Conservation (phyloP, 2,113 vertebrate genomes). For the Tenrec ecaudatus region DNA sequence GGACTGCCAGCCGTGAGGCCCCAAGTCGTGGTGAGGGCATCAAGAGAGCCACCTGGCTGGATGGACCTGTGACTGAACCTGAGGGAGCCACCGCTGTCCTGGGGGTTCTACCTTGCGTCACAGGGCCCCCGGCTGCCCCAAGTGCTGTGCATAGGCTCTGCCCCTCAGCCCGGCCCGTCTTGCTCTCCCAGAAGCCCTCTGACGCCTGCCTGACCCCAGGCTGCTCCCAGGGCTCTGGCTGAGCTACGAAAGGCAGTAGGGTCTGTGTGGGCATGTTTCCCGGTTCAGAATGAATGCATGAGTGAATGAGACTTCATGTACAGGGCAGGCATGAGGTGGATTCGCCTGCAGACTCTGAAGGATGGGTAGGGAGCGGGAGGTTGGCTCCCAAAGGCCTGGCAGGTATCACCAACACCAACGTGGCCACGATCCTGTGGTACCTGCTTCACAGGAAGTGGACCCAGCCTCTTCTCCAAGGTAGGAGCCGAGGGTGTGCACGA, state of each 20-base stretch:
- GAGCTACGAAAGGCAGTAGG: not conserved
- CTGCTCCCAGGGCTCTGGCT: no score
- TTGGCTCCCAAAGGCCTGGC: not conserved
- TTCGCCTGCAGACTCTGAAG: not conserved
- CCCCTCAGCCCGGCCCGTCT: no score
- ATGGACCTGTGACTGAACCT: not conserved
- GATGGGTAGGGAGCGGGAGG: not conserved
- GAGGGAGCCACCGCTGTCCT: not conserved
- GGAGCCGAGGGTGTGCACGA: no score
- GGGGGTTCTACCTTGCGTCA: no score
- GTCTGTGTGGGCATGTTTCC: no score
- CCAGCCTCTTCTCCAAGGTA: no score
- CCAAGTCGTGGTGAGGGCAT: not conserved
- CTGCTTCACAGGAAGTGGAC: not conserved
- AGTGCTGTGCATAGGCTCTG: no score
- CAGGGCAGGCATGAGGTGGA: no score
- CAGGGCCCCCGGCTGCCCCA: no score
- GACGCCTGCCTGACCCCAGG: not conserved
- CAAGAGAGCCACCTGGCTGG: not conserved
- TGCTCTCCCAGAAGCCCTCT: not conserved
- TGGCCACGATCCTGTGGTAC: not conserved
- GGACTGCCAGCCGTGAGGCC: rapidly evolving
- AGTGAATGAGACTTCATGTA: no score
- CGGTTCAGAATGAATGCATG: no score
- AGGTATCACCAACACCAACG: not conserved